Evolutionary conservation across 2,888 invertebrate species (phyloP).

Genomic region (Parascotia fuliginaria): DNA sequence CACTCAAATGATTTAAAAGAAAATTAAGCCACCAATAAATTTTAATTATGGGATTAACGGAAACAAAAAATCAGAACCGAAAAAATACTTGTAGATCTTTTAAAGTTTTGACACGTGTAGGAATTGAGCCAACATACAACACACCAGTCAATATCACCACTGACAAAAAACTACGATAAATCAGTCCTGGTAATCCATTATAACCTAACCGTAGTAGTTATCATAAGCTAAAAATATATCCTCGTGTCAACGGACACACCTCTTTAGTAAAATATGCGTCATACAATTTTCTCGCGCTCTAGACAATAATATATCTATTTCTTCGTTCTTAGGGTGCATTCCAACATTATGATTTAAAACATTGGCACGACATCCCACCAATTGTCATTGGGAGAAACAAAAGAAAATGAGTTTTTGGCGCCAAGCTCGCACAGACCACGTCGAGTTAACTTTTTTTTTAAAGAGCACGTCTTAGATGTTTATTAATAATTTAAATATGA

Average conservation of each 20-base stretch:
- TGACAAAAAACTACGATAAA: too few relatives aligned
- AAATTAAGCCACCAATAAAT: too few relatives aligned
- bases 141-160: too few relatives aligned
- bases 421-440: constrained; percentile 25
- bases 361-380: constrained; percentile 34
- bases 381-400: constrained; percentile 30
- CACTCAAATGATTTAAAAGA: too few relatives aligned
- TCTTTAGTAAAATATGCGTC: constrained; percentile 10
- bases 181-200: too few relatives aligned
- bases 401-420: constrained; percentile 36
- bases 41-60: too few relatives aligned
- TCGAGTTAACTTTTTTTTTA: not conserved
- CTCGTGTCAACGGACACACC: not conserved
- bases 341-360: constrained; percentile 41
- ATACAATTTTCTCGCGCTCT: constrained; percentile 4
- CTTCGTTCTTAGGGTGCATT: constrained; percentile 32
- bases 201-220: not conserved
- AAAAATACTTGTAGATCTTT: too few relatives aligned
- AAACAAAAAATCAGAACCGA: too few relatives aligned
- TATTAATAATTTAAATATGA: constrained; percentile 8
- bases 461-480: not conserved
- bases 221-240: not conserved
- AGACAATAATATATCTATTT: constrained; percentile 9
- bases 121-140: too few relatives aligned
- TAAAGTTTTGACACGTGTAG: too few relatives aligned